Base-by-base conservation (phyloP, 2,888 invertebrate species). In the Campoplex nolae region DNA sequence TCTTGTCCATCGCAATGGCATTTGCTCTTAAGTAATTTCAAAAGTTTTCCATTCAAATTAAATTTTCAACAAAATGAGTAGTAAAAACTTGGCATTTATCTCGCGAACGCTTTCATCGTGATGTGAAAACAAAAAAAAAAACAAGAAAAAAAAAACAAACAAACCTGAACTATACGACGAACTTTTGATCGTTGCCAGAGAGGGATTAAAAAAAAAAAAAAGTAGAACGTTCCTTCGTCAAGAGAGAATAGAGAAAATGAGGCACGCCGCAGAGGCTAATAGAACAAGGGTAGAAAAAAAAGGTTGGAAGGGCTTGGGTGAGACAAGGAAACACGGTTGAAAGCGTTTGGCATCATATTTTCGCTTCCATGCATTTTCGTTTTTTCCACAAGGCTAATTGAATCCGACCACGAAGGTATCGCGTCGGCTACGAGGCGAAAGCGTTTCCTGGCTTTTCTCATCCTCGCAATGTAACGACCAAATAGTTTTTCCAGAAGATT, bases 371-470 rank as follows among this genome's bases (percentile, higher is more conserved):
- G 23, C 23, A 51, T 84, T 74, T 65, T 84, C 74, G 77, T 54
- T 87, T 87, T 84, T 87, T 84, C 87, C 87, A 70, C 87, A 65
- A 75, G 78, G 78, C 84, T 87, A 82, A 87, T 86, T 86, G 84
- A 84, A 86, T 84, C 81, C 68, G 18, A 77, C 80, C 77, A 42
- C 84, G 84, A 62, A 38, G 68, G 65, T 32, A 67, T 77, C 32
- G 70, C 32, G 48, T 42, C n/a, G 45, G 54, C 38, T 35, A n/a
- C 54, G 32, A 73, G 18, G 71, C 81, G 18, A 32, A 35, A 54
- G 62, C n/a, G 42, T 62, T n/a, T 70, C 32, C 56, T 38, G 45
- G 28, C 9, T 32, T 51, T 23, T 51, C 45, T 54, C 32, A 42
- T 42, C 28, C 54, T 75, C 32, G 42, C 23, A 23, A 23, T 23